These are phyloP conservation scores for Rambutsinella grinnellia DNA, from an alignment of 2,888 invertebrate species.

Conservation along the genomic window DNA sequence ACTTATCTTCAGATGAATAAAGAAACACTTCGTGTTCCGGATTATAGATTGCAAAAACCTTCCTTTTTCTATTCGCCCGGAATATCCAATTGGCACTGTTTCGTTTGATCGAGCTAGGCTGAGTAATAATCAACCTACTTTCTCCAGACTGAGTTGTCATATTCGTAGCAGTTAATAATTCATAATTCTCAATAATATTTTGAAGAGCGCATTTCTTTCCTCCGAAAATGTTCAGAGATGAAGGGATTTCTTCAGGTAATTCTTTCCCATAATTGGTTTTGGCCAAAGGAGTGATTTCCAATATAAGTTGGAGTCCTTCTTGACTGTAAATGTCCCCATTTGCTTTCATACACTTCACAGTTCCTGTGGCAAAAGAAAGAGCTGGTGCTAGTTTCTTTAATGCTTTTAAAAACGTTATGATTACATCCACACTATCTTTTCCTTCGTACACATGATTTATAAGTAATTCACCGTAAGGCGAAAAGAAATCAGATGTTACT, in stretches of 20 bases:
- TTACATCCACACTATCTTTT: not conserved
- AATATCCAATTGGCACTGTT: slow-evolving; percentile 2
- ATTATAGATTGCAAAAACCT: not conserved
- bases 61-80: not conserved
- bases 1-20: slow-evolving; percentile 2
- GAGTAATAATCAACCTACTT: not conserved
- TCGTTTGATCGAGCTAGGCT: slow-evolving; percentile 1
- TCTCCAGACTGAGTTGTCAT: slow-evolving; percentile 2
- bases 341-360: not conserved
- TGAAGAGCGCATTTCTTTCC: not conserved
- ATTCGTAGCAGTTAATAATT: not conserved
- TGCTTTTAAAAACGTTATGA: not conserved
- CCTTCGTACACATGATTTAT: not conserved
- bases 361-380: not conserved
- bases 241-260: not conserved
- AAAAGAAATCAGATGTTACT: not conserved
- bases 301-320: not conserved
- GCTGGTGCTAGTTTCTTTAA: not conserved
- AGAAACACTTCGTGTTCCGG: not conserved
- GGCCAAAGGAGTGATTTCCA: not conserved
- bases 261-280: no score
- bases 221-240: slow-evolving; percentile 2
- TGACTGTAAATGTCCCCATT: not conserved
- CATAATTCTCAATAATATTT: not conserved
- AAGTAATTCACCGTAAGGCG: not conserved